Evolutionary conservation across 1,140 invertebrate species (phyloP), one percentile per base, ranked within the genome.

Genomic region (Drosophila busckii): DNA sequence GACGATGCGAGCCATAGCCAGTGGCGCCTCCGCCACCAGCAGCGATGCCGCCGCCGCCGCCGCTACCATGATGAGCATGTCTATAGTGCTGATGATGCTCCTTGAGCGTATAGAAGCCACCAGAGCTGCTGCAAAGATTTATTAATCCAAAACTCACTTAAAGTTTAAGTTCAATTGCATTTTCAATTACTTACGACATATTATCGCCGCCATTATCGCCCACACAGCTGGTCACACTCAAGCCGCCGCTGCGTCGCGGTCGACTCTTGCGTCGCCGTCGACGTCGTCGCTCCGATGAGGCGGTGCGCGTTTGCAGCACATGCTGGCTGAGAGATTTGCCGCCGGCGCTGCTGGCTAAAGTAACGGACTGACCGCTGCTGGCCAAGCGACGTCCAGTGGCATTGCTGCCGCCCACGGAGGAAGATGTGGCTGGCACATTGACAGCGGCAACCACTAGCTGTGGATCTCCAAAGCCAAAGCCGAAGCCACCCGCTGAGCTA

Each of bases 241-340:
- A 84, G 12, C 76, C 80, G 28, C 75, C 75, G 25, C 80, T 65
- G 5, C 84, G 68, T 29, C 84, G 65, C 17, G 80, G 85, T 4
- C 85, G 59, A 17, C 84, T 85, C 50, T 86, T 87, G 2, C 85
- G 66, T 2, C 85, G 49, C 20, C 85, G 68, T 25, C 84, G 65
- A 17, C 85, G 52, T 3, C 85, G 45, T 4, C 85, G 76, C 32
- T 87, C 85, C 31, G 85, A 84, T 9, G 85, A 87, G 1, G 85
- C 80, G 20, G 85, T 84, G 3, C 76, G 69, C n/a, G 75, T 82
- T 32, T 83, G 84, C 9, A 86, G 60, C 22, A 87, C 85, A 70
- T 87, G 85, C 13, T 86, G 85, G 38, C 85, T 87, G 0, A 87
- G 54, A 2, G 85, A 87, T 41, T 85, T 87, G 49, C n/a, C n/a